Base-by-base conservation (phyloP, 2,113 vertebrate species). In the Casuarius casuarius region DNA sequence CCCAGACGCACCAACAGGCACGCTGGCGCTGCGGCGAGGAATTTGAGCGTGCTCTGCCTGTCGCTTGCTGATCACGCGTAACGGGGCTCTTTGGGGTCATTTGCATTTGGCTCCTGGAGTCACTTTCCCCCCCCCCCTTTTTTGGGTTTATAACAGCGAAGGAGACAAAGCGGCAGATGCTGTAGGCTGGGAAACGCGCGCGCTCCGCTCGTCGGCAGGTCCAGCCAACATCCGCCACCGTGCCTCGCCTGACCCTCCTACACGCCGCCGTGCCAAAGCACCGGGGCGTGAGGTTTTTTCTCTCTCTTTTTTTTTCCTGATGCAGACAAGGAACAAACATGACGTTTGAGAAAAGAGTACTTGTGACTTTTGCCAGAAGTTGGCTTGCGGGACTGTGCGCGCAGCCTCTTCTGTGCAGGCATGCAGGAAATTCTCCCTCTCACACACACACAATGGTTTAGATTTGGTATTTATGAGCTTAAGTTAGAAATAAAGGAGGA, bases 401-500 rank as follows among this genome's bases (percentile, higher is more conserved):
- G 82, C 90, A 74, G 71, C 3, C 71, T 90, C 56, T 68, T 58
- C 86, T 92, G 77, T 90, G 67, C 51, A 92, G 72, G 87, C 84
- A 95, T 52, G 80, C 75, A 95, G 89, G 93, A 96, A 90, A 83
- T 72, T 83, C 62, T 96, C 91, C 83, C 88, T 92, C 94, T 91
- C 87, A 87, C 94, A 79, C 84, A 7, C 23, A 65, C 61, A 94
- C 93, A 95, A 90, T 92, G 74, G 17, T 86, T 96, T 92, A 90
- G 85, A 93, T 89, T 86, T 56, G 46, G 63, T 74, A 95, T 94
- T 89, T 91, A 93, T 84, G 77, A 96, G 74, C 96, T 98, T 95
- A 92, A 90, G 85, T 46, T 80, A 90, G 51, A 96, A 82, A 95
- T 90, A 95, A 96, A 96, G 77, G 54, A 84, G 81, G 90, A 95